Conservation (phyloP, 2,888 invertebrate genomes). For the Notocelia uddmanniana region DNA sequence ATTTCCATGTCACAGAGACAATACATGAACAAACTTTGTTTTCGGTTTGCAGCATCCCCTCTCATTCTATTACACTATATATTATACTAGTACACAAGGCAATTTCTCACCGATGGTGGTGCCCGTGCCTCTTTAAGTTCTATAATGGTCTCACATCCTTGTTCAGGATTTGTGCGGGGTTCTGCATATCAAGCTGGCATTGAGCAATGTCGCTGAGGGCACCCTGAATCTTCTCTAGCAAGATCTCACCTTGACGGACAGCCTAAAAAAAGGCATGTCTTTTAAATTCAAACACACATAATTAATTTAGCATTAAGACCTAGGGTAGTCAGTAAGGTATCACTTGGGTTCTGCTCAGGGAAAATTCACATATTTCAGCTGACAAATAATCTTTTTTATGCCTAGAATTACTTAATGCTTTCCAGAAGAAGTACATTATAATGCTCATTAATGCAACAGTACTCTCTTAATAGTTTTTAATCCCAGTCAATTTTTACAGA, state of each 20-base stretch:
- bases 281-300: neutral
- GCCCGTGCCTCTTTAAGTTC: slow-evolving; percentile 55
- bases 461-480: too few species aligned
- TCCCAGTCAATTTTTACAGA: too few species aligned
- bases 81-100: neutral
- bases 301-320: neutral
- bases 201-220: slow-evolving; percentile 97
- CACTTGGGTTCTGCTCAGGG: too few species aligned
- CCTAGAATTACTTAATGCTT: too few species aligned
- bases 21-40: too few species aligned
- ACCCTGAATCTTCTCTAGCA: slow-evolving; percentile 95
- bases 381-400: too few species aligned
- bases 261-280: slow-evolving; percentile 83
- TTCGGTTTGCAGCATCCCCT: too few species aligned
- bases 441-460: too few species aligned
- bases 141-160: slow-evolving; percentile 80
- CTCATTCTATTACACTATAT: neutral
- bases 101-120: slow-evolving; percentile 50
- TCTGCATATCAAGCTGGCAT: slow-evolving; percentile 95
- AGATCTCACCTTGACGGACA: slow-evolving; percentile 93
- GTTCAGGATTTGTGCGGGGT: slow-evolving; percentile 83
- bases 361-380: too few species aligned
- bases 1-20: too few species aligned
- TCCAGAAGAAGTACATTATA: too few species aligned
- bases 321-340: too few species aligned